Conservation (phyloP, 2,888 invertebrate species). For the Sinopyrophorus schimmeli region DNA sequence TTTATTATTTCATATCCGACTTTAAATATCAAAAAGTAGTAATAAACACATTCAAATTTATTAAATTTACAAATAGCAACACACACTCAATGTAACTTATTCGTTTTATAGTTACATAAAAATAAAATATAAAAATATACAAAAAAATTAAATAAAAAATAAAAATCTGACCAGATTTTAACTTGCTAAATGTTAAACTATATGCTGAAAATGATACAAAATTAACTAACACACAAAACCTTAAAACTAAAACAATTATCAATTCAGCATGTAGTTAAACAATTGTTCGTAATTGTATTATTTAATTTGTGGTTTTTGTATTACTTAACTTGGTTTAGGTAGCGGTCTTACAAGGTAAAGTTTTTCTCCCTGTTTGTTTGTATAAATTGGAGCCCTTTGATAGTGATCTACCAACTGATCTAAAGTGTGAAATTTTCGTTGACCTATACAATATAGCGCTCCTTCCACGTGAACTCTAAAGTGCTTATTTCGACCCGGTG, state of each 20-base stretch:
- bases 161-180: conserved; percentile 36
- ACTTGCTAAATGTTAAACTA: conserved; percentile 23
- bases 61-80: conserved; percentile 11
- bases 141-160: conserved; percentile 18
- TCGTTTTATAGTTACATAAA: conserved; percentile 19
- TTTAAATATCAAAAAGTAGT: no score
- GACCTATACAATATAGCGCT: conserved; percentile 94
- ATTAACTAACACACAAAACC: conserved; percentile 7
- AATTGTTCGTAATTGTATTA: conserved; percentile 15
- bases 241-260: neutral
- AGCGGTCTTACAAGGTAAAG: conserved; percentile 94
- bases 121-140: conserved; percentile 29
- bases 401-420: conserved; percentile 98
- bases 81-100: conserved; percentile 17
- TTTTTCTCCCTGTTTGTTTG: conserved; percentile 96
- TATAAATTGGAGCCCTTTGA: conserved; percentile 98
- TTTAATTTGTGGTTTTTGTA: conserved; percentile 10
- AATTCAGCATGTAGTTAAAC: conserved; percentile 9
- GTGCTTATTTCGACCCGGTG: conserved; percentile 97
- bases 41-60: conserved; percentile 5
- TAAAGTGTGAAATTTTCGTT: conserved; percentile 93
- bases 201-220: conserved; percentile 7
- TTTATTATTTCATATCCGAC: no score
- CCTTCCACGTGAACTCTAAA: conserved; percentile 97
- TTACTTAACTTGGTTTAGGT: conserved; percentile 62